Conservation (phyloP, 2,113 vertebrate genomes). For the Tragelaphus imberbis region DNA sequence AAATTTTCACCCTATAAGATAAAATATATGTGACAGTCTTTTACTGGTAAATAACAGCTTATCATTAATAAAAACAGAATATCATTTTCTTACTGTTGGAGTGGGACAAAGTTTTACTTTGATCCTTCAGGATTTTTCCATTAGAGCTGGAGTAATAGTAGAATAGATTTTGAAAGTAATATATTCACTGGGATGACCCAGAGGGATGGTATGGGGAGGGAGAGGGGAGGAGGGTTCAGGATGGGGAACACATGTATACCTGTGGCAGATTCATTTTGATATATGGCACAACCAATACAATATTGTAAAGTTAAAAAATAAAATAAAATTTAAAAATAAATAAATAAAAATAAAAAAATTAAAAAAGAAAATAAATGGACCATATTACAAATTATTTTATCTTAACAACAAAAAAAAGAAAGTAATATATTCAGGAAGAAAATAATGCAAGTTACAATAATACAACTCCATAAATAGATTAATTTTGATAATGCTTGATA, state of each 20-base stretch:
- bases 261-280: too few relatives aligned
- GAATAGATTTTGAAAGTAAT: not conserved
- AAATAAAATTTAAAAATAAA: too few relatives aligned
- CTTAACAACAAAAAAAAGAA: not conserved
- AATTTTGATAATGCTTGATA: not conserved
- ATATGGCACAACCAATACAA: too few relatives aligned
- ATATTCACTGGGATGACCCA: not conserved
- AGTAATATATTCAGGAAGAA: not conserved
- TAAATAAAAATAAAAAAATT: too few relatives aligned
- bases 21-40: constrained; percentile 61
- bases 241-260: too few relatives aligned
- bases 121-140: not conserved
- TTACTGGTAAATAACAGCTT: constrained; percentile 63
- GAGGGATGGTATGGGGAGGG: too few relatives aligned
- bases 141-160: not conserved
- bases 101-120: constrained; percentile 10
- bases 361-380: too few relatives aligned
- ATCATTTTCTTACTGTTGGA: not conserved
- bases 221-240: too few relatives aligned
- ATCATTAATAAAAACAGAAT: constrained; percentile 26
- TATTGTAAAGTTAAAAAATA: too few relatives aligned
- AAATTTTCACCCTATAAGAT: constrained; percentile 52
- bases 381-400: too few relatives aligned
- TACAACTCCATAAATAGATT: constrained; percentile 32
- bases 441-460: not conserved